Evolutionary conservation across 2,888 invertebrate genomes (phyloP).

Genomic region (Epinotia demarniana): DNA sequence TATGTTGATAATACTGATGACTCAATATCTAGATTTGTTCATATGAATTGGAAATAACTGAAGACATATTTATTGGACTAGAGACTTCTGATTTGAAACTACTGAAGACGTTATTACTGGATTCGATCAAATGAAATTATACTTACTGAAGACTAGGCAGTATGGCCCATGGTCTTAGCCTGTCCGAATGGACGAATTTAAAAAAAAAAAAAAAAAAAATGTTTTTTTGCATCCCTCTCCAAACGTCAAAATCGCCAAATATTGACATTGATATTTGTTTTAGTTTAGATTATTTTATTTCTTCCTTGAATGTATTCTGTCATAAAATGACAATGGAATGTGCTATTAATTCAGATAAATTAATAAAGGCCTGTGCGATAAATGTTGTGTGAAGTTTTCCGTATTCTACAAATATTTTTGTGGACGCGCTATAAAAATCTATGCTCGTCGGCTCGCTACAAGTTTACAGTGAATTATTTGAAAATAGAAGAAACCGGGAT

Average conservation of each 20-base stretch:
- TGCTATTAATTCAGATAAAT: conserved; percentile 14
- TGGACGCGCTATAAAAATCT: conserved; percentile 5
- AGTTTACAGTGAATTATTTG: conserved; percentile 33
- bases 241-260: conserved; percentile 30
- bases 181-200: too few species aligned
- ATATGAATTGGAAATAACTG: too few species aligned
- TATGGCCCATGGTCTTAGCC: too few species aligned
- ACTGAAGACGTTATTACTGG: too few species aligned
- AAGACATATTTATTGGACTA: too few species aligned
- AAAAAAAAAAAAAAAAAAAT: too few species aligned
- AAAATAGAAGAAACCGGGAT: conserved; percentile 53
- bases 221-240: not conserved
- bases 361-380: not conserved
- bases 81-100: too few species aligned
- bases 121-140: too few species aligned
- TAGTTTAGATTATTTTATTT: conserved; percentile 27
- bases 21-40: too few species aligned
- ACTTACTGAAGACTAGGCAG: too few species aligned
- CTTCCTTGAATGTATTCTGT: conserved; percentile 7
- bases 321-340: conserved; percentile 24
- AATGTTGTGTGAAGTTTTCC: conserved; percentile 18
- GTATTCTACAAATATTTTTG: conserved; percentile 8
- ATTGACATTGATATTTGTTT: conserved; percentile 30
- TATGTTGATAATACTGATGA: too few species aligned
- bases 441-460: conserved; percentile 29